Evolutionary conservation across 2,888 invertebrate genomes (phyloP).

Genomic region (Fragum sueziense): DNA sequence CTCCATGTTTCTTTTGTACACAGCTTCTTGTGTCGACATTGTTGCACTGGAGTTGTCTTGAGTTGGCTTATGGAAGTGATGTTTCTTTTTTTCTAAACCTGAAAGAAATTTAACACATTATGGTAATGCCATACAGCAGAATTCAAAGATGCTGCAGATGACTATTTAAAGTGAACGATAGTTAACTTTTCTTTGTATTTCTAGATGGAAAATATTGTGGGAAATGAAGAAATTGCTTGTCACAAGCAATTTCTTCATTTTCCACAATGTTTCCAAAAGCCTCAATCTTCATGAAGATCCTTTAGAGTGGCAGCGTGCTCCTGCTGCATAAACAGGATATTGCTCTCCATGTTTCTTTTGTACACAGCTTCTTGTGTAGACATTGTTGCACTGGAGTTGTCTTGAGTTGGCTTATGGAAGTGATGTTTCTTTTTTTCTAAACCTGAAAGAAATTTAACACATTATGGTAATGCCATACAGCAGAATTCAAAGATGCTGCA

Average conservation of each 20-base stretch:
- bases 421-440: neutral
- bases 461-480: no score
- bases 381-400: slow-evolving; percentile 57
- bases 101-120: no score
- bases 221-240: neutral
- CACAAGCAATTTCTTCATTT: neutral
- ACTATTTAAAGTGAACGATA: no score
- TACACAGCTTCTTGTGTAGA: slow-evolving; percentile 72
- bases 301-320: slow-evolving; percentile 80
- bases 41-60: neutral
- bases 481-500: no score
- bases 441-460: no score
- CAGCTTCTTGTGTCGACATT: slow-evolving; percentile 74
- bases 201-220: no score
- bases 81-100: neutral
- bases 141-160: no score
- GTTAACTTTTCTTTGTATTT: no score
- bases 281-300: slow-evolving; percentile 80
- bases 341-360: slow-evolving; percentile 77
- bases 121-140: no score
- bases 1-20: slow-evolving; percentile 76
- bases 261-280: neutral
- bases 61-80: no score
- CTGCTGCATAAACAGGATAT: slow-evolving; percentile 80
- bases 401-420: neutral